Base-by-base conservation (phyloP, 92 coral and sea anemone genomes). In the Ricordea florida region DNA sequence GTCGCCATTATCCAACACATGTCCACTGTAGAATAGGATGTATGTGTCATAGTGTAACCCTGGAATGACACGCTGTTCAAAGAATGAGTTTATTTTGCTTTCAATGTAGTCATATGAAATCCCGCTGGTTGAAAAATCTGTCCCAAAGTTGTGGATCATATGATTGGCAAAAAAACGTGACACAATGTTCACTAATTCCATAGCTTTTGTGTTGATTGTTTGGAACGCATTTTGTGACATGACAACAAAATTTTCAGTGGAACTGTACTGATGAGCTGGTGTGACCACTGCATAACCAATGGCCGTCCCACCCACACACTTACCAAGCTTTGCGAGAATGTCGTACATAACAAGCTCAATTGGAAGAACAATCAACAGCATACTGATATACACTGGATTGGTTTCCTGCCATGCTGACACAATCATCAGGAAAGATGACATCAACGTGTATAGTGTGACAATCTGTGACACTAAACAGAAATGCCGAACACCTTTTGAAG, bases 301-400 rank as follows among this genome's bases (percentile, higher is more conserved):
- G 10, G 99, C 99, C 66, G 99, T 96, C 27, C 99, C 99, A 7
- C 99, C 97, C 44, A 96, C 96, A 51, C 85, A 86, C 44, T 92
- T 96, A 0, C 97, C 99, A 37, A 96, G 88, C 71, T 93, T 96
- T 25, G 97, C 78, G 6, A 96, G 77, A 11, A 96, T 82, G 45
- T 93, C 93, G 55, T 89, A 96, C 79, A 92, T 66, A 20, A 89
- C 78, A 0, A 85, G 87, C 59, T 96, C 99, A 13, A 89, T 69
- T n/a, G 99, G 99, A 22, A 96, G 86, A 11, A 96, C 67, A 16
- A 89, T 85, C 6, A 89, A 89, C 8, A 96, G 72, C 30, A 91
- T 83, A 75, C 96, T 86, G 9, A 96, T 62, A 50, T 87, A 96
- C 84, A 84, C 66, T 3, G 97, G 87, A 25, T 92, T 89, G 28